Evolutionary conservation across 1,140 invertebrate species (phyloP), one percentile per base, ranked within the genome.

Genomic region (Stenopsyche tienmushanensis): DNA sequence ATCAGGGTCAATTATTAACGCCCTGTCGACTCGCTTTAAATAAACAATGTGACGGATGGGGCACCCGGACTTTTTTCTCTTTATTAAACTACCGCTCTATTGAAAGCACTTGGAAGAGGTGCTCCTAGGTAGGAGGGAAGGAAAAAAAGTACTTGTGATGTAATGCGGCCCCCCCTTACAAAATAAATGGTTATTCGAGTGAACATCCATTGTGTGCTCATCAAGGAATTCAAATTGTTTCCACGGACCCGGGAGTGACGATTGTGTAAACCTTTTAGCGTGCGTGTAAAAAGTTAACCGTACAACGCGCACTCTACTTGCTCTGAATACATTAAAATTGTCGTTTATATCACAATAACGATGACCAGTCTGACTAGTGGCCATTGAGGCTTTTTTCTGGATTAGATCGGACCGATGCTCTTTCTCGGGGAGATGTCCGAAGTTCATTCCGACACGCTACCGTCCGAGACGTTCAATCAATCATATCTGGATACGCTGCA

Each of bases 1-100:
- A 69, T 69, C 67, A 64, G 29, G 64, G 64, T 69, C 64, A 66
- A 69, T 69, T 69, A 69, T 65, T 65, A 66, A 69, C 59, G 67
- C 67, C 59, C 41, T 54, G 64, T 69, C 64, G 47, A 60, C 53
- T 23, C 25, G 44, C 57, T 66, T 69, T 63, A 66, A 69, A 69
- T 66, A 69, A 69, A 69, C 67, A 69, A 69, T 66, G 58, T 60
- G 44, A 69, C 62, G 47, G 24, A 26, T 17, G 24, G 50, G 52
- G 63, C 1, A 62, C 57, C 50, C 49, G 18, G 15, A 53, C 42
- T 52, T 15, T 17, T 59, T 26, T 41, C 9, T 42, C 18, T 20
- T 1, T 29, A 52, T 5, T 52, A 52, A 29, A 25, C 8, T 8
- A 9, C 5, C 25, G n/a, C 29, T 53, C 21, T n/a, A 53, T 53